A percentile compares a stretch with the other conserved stretches of the same genome.
Conservation (phyloP, 2,888 invertebrate species). For the Ornithoptera priamus region DNA sequence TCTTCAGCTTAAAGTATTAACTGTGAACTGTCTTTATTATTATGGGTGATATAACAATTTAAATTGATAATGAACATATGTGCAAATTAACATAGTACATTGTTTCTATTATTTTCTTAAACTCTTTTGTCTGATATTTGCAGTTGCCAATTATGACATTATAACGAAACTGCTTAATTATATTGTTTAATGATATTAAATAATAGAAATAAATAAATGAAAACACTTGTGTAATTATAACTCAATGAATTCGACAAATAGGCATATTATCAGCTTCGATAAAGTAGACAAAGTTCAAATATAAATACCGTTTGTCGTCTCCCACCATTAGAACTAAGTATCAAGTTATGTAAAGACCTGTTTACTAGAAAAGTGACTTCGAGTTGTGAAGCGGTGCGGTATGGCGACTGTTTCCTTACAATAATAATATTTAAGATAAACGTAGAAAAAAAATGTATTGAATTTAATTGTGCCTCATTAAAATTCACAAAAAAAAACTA, state of each 20-base stretch:
- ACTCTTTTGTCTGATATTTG: not conserved
- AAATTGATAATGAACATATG: not conserved
- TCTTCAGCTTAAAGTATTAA: conserved; percentile 45
- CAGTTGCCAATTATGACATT: not conserved
- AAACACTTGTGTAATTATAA: conserved; percentile 3
- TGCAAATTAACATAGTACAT: not conserved
- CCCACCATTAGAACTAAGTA: conserved; percentile 15
- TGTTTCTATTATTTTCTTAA: not conserved
- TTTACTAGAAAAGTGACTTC: conserved; percentile 21
- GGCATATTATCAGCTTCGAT: conserved; percentile 5
- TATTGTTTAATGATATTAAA: not conserved
- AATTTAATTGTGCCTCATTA: not conserved
- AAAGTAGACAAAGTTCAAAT: conserved; percentile 15
- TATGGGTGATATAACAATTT: too few species aligned
- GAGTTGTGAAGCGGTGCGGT: conserved; percentile 1
- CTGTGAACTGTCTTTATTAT: conserved; percentile 2
- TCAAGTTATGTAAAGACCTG: conserved; percentile 27
- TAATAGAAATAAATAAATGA: not conserved
- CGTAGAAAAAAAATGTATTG: not conserved
- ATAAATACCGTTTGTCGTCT: conserved; percentile 24
- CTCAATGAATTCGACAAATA: conserved; percentile 4
- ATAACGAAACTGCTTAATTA: not conserved
- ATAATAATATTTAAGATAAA: not conserved
- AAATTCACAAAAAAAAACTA: not conserved
- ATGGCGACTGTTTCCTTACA: conserved; percentile 3